Conservation (phyloP, 2,797 vertebrate species). For the Melanotaenia parkinsoni region DNA sequence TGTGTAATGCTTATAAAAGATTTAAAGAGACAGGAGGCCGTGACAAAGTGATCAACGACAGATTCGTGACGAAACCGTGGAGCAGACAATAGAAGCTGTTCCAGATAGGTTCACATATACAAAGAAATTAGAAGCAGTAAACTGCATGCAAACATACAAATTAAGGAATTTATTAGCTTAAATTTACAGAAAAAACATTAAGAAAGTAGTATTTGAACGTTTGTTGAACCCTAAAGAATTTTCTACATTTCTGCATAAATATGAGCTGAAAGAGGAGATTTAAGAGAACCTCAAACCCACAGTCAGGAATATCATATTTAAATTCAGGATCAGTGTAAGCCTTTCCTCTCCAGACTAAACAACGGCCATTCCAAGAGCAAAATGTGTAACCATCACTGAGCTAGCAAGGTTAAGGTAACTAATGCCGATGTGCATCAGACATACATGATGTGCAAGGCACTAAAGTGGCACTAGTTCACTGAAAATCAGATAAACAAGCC, state of each 20-base stretch:
- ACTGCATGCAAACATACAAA: not conserved
- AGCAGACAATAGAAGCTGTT: slow-evolving; percentile 7
- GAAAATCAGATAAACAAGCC: not conserved
- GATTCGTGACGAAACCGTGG: slow-evolving; percentile 24
- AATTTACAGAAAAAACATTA: not conserved
- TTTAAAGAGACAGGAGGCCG: slow-evolving; percentile 81
- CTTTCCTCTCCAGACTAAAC: not conserved
- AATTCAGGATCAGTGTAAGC: not conserved
- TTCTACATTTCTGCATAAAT: not conserved
- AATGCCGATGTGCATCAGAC: not conserved
- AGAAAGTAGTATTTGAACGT: not conserved
- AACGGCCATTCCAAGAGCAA: not conserved
- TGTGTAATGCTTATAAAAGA: slow-evolving; percentile 85
- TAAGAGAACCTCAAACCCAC: not conserved
- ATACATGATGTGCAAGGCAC: not conserved
- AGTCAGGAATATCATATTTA: not conserved
- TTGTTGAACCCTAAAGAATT: not conserved
- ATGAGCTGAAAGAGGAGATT: not conserved
- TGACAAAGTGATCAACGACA: slow-evolving; percentile 39
- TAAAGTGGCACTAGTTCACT: not conserved
- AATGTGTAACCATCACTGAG: not conserved
- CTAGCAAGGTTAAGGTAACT: not conserved
- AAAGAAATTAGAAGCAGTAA: not conserved
- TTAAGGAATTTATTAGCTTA: not conserved
- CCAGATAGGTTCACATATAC: not conserved